phyloP scores from a whole-genome alignment of 1,140 invertebrate genomes.

The Saccostrea echinata region DNA sequence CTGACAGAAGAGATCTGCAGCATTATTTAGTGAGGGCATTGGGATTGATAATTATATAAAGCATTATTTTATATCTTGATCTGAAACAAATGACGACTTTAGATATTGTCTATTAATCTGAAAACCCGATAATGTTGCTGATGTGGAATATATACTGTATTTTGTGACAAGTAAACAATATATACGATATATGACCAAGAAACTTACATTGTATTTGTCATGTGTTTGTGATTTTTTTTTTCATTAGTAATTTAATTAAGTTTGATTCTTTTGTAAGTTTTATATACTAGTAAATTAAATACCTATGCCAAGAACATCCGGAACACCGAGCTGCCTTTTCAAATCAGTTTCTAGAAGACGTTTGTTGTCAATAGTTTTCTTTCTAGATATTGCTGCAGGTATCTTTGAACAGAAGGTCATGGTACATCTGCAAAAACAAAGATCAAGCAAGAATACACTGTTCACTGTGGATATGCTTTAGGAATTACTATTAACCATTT shows the following conservation, averaged over 20 bases:
- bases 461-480: too few species aligned
- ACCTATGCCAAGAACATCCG: slow-evolving; percentile 26
- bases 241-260: too few species aligned
- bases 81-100: background rate
- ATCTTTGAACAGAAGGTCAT: slow-evolving; percentile 8
- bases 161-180: too few species aligned
- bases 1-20: background rate
- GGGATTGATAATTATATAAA: background rate
- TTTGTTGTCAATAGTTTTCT: background rate
- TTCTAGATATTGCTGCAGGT: background rate
- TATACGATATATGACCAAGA: too few species aligned
- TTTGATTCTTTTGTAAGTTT: too few species aligned
- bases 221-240: too few species aligned
- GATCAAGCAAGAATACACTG: too few species aligned
- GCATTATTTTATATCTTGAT: background rate
- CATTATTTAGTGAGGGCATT: slow-evolving; percentile 12
- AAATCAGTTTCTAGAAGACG: slow-evolving; percentile 3
- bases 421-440: background rate
- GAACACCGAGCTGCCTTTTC: slow-evolving; percentile 3
- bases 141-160: too few species aligned
- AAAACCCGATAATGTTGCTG: too few species aligned
- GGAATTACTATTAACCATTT: too few species aligned
- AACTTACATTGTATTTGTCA: too few species aligned
- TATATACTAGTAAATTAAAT: too few species aligned
- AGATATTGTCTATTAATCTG: background rate